phyloP scores from a whole-genome alignment of 2,113 vertebrate species.

The Chamaea fasciata region DNA sequence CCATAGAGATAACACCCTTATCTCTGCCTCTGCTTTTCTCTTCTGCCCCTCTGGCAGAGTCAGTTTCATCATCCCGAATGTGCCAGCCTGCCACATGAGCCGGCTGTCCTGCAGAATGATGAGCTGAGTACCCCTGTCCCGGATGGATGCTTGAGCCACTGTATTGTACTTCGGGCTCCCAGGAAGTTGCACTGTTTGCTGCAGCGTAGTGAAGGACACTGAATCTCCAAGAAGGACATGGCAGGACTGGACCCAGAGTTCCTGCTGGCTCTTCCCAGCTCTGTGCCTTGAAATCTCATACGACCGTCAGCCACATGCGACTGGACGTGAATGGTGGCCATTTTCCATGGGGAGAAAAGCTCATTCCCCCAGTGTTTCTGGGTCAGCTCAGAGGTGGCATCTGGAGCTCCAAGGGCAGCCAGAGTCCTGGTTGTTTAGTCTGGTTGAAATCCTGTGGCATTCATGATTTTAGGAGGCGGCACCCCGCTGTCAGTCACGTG shows the following conservation, averaged over 20 bases:
- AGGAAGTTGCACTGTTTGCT: not conserved
- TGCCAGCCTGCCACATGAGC: not conserved
- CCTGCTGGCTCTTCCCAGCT: not conserved
- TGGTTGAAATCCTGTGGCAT: not conserved
- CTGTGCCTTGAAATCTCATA: not conserved
- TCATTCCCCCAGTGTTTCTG: not conserved
- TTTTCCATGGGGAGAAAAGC: not conserved
- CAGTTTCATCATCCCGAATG: not conserved
- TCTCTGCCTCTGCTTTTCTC: not conserved
- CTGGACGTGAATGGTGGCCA: accelerated
- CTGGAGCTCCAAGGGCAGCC: not conserved
- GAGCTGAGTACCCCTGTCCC: not conserved
- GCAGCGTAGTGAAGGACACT: not conserved
- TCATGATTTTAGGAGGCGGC: not conserved
- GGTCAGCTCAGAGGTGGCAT: not conserved
- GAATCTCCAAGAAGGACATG: not conserved
- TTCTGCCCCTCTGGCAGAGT: not conserved
- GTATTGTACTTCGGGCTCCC: not conserved
- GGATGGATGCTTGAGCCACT: not conserved
- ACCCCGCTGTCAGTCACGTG: not conserved
- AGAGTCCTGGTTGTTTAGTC: not conserved
- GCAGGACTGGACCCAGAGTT: not conserved
- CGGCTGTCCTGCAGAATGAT: not conserved
- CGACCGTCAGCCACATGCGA: accelerated
- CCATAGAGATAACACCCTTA: not conserved